Evolutionary conservation across 2,113 vertebrate genomes (phyloP).

Genomic region (Xiphophorus couchianus): DNA sequence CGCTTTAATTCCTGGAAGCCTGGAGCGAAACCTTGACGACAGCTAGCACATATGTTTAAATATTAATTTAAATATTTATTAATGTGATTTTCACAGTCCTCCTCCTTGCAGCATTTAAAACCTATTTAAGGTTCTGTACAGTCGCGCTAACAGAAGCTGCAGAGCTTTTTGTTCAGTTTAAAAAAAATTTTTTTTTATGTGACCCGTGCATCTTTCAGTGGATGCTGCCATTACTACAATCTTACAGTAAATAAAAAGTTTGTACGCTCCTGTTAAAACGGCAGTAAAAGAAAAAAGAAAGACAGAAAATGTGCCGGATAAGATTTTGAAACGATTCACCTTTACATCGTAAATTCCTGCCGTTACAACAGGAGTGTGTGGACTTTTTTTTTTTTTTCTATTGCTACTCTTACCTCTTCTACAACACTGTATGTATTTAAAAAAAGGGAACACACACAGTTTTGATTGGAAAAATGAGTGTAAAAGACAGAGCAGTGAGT

Average conservation of each 20-base stretch:
- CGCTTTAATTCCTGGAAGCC: slow-evolving; percentile 18
- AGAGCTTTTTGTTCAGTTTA: neutral
- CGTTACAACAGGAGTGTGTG: neutral
- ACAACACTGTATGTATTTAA: slow-evolving; percentile 26
- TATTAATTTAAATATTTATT: slow-evolving; percentile 77
- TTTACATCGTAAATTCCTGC: neutral
- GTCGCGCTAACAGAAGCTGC: neutral
- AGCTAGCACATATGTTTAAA: slow-evolving; percentile 18
- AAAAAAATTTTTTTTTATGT: neutral
- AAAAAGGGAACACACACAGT: slow-evolving; percentile 55
- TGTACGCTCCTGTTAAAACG: neutral
- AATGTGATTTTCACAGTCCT: slow-evolving; percentile 34
- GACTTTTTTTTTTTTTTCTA: neutral
- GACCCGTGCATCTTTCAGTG: slow-evolving; percentile 24
- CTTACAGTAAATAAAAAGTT: neutral
- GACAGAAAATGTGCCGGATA: neutral
- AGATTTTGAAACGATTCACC: neutral
- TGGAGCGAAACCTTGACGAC: slow-evolving; percentile 4
- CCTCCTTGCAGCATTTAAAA: slow-evolving; percentile 43
- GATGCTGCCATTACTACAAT: slow-evolving; percentile 23
- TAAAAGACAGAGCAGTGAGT: neutral
- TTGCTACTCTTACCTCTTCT: neutral
- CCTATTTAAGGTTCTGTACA: slow-evolving; percentile 37
- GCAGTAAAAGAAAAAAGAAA: neutral
- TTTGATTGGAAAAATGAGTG: neutral